Conservation (phyloP, 2,888 invertebrate genomes). For the Drosophila macrospina region DNA sequence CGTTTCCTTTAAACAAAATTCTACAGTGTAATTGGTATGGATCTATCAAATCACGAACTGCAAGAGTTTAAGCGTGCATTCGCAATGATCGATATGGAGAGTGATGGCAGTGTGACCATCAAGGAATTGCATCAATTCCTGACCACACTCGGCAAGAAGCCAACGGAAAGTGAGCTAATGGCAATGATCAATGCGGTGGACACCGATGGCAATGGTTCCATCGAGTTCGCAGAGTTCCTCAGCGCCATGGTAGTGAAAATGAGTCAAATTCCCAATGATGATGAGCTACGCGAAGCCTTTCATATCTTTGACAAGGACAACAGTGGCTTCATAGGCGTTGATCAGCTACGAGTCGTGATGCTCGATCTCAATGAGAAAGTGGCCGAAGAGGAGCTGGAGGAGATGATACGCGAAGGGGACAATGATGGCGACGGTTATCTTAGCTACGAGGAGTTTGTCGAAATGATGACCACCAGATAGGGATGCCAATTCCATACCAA, state of each 20-base stretch:
- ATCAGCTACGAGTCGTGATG: constrained; percentile 98
- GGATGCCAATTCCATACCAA: neutral
- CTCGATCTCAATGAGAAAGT: constrained; percentile 95
- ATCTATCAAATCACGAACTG: neutral
- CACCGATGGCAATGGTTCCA: constrained; percentile 90
- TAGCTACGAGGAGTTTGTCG: constrained; percentile 90
- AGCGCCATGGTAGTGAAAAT: constrained; percentile 99
- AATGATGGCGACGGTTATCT: constrained; percentile 99
- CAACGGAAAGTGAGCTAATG: constrained; percentile 87
- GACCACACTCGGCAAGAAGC: neutral
- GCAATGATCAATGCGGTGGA: constrained; percentile 99
- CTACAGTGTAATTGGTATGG: constrained; percentile 4
- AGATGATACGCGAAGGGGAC: constrained; percentile 98
- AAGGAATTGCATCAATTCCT: constrained; percentile 17
- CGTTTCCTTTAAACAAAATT: constrained; percentile 15
- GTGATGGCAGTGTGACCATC: neutral
- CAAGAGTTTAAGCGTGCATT: neutral
- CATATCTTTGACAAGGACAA: constrained; percentile 95
- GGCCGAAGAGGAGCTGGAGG: constrained; percentile 98
- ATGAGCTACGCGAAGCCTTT: constrained; percentile 91
- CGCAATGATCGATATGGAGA: constrained; percentile 17
- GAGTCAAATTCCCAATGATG: constrained; percentile 99
- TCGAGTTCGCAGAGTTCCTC: constrained; percentile 99
- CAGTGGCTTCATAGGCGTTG: constrained; percentile 98
- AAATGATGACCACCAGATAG: constrained; percentile 89